These are phyloP conservation scores for Poecilobothrus nobilitatus DNA, from an alignment of 2,888 invertebrate species.

Conservation along the genomic window DNA sequence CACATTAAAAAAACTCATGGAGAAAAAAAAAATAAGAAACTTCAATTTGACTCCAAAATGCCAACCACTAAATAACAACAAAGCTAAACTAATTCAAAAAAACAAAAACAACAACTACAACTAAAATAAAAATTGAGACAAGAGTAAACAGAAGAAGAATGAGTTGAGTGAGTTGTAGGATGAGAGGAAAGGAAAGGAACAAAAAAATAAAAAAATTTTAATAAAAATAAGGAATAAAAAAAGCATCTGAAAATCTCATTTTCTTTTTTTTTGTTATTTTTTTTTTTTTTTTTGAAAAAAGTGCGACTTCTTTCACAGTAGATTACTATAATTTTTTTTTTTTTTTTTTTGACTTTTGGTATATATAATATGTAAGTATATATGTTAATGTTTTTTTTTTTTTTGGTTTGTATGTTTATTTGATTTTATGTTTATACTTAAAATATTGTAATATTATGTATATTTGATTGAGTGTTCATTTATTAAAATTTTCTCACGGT, in stretches of 20 bases:
- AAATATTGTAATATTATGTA: not conserved
- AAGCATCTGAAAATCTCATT: not conserved
- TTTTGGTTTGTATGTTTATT: not conserved
- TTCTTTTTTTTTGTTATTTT: not conserved
- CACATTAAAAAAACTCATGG: not conserved
- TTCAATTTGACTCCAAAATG: not conserved
- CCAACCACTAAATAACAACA: not conserved
- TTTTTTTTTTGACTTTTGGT: no score
- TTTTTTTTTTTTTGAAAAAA: not conserved
- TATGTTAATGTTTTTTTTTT: not conserved
- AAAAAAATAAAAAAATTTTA: not conserved
- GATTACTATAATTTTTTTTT: not conserved
- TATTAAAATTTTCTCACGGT: constrained; percentile 6
- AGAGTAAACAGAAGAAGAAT: no score
- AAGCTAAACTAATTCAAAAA: not conserved
- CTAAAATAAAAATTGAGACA: no score
- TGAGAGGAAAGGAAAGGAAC: no score
- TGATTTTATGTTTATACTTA: not conserved
- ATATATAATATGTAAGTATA: no score
- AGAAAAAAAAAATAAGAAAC: not conserved
- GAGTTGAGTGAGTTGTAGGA: no score
- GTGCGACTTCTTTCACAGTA: constrained; percentile 6
- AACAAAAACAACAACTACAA: not conserved
- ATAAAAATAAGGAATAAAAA: not conserved
- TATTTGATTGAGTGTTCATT: constrained; percentile 6